Evolutionary conservation across 2,888 invertebrate genomes (phyloP).

Genomic region (Choristoneura rosaceana): DNA sequence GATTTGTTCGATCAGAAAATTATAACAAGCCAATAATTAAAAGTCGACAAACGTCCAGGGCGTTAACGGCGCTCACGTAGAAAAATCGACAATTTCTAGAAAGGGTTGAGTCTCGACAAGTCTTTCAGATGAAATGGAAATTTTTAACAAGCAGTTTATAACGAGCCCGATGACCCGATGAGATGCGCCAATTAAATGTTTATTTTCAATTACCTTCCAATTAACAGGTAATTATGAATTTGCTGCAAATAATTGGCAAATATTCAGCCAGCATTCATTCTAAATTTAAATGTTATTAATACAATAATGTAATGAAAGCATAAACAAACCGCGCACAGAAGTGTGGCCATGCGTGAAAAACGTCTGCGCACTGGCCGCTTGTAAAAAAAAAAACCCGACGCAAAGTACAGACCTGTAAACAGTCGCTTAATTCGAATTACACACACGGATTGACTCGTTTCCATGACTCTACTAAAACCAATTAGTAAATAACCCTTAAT

Average conservation of each 20-base stretch:
- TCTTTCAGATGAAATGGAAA: slow-evolving; percentile 81
- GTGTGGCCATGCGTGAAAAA: slow-evolving; percentile 78
- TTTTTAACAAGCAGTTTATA: slow-evolving; percentile 76
- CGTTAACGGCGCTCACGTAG: slow-evolving; percentile 58
- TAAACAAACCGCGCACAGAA: slow-evolving; percentile 36
- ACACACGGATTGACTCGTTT: slow-evolving; percentile 79
- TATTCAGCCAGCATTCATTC: slow-evolving; percentile 26
- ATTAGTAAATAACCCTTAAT: slow-evolving; percentile 78
- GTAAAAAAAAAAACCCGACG: slow-evolving; percentile 66
- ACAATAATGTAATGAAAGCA: slow-evolving; percentile 24
- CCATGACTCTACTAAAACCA: slow-evolving; percentile 73
- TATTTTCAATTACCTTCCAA: slow-evolving; percentile 54
- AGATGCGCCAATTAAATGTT: slow-evolving; percentile 70
- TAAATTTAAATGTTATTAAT: slow-evolving; percentile 23
- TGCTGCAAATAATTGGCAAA: slow-evolving; percentile 28
- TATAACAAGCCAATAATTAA: slow-evolving; percentile 75
- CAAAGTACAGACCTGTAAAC: slow-evolving; percentile 73
- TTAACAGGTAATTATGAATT: slow-evolving; percentile 39
- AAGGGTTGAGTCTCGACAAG: slow-evolving; percentile 68
- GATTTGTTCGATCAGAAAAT: slow-evolving; percentile 69
- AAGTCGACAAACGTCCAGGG: slow-evolving; percentile 60
- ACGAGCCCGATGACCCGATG: slow-evolving; percentile 62
- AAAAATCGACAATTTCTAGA: slow-evolving; percentile 54
- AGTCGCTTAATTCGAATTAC: slow-evolving; percentile 81
- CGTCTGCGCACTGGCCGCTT: slow-evolving; percentile 66